Evolutionary conservation across 2,888 invertebrate genomes (phyloP), one percentile per base, ranked within the genome.

Genomic region (Drosophila borborema): DNA sequence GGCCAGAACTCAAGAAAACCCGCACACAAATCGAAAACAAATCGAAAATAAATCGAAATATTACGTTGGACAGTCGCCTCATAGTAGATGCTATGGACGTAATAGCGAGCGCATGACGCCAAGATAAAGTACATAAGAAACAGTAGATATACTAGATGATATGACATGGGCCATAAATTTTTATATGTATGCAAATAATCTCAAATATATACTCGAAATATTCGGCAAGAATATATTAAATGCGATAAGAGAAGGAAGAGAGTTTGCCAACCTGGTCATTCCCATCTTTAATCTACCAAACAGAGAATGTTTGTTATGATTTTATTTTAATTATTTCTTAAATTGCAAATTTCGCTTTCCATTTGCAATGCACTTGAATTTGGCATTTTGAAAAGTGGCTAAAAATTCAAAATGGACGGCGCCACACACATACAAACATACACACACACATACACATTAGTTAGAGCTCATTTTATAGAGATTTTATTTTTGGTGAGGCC

Each of bases 401-500:
- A 82, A 74, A 86, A 82, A 83, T 88, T 85, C 56, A 31, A 48
- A 64, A 58, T 40, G 34, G 31, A 65, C 64, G 80, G 28, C 77
- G 77, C 80, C 28, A 6, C 28, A 28, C 6, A 28, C 28, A 28
- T 0, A 28, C 6, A 6, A 6, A 28, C 3, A 4, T 4, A 23
- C 4, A 23, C 4, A 23, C 28, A 28, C 6, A 4, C 23, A 23
- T 23, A 23, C 4, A 23, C 23, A 40, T 48, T 59, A 51, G 36
- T 28, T 41, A 31, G 53, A 59, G 38, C 55, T 43, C 36, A 69
- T 46, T 36, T 61, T 73, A 74, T 58, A 69, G 64, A 58, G 60
- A 61, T 36, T 72, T 76, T 82, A 80, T 83, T 88, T 88, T 75
- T 77, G 78, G 83, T 86, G 80, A 70, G 71, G 71, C 74, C 80